Conservation (phyloP, 2,113 vertebrate species). For the Dendropsophus ebraccatus region DNA sequence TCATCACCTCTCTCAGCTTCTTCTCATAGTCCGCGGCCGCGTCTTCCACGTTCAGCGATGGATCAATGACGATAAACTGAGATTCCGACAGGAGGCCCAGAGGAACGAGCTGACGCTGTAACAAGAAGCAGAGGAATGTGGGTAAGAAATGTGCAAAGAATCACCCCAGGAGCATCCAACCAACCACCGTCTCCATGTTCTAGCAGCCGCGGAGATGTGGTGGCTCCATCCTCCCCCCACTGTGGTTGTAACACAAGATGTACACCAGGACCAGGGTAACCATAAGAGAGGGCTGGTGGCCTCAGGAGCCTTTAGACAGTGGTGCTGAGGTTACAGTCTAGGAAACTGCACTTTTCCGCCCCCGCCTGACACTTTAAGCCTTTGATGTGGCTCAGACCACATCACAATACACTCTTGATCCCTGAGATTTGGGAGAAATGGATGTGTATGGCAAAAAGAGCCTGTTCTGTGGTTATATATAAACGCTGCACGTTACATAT, state of each 20-base stretch:
- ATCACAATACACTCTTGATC: not conserved
- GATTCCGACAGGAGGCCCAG: slow-evolving; percentile 77
- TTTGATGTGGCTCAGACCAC: not conserved
- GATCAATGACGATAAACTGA: slow-evolving; percentile 77
- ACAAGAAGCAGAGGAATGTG: not conserved
- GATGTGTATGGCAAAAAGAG: not conserved
- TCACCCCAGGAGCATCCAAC: not conserved
- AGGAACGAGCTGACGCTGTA: slow-evolving; percentile 66
- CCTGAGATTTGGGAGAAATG: not conserved
- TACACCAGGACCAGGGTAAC: not conserved
- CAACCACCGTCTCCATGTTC: not conserved
- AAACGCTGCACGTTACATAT: not conserved
- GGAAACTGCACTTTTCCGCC: not conserved
- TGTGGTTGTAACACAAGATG: not conserved
- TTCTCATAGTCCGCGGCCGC: slow-evolving; percentile 84
- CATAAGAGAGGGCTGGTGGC: not conserved
- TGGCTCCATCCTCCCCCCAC: not conserved
- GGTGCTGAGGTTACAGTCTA: not conserved
- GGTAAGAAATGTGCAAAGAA: not conserved
- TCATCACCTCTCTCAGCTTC: slow-evolving; percentile 82
- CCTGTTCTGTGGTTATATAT: not conserved
- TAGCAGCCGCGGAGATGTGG: not conserved
- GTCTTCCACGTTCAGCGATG: slow-evolving; percentile 75
- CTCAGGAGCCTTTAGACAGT: not conserved
- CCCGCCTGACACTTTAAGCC: not conserved